These are phyloP conservation scores for Phalacrocorax brasilianus DNA, from an alignment of 2,113 vertebrate species.

Conservation along the genomic window DNA sequence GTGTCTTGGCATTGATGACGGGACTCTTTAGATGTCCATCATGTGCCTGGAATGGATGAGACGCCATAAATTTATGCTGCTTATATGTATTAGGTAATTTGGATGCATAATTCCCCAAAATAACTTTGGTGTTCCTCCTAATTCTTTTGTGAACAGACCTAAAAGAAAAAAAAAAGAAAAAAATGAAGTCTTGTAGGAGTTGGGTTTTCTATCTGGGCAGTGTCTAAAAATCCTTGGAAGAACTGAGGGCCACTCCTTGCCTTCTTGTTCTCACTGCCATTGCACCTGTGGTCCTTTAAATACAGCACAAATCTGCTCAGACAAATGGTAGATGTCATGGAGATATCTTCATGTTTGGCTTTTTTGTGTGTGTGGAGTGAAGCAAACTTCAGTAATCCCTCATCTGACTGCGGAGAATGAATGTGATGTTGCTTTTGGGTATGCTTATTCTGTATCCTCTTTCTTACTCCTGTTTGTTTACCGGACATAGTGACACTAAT, in stretches of 20 bases:
- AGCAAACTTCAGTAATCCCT: background rate
- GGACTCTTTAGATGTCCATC: background rate
- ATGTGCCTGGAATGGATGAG: background rate
- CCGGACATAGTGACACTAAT: constrained; percentile 15
- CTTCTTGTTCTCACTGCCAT: background rate
- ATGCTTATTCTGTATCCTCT: background rate
- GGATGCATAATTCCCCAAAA: background rate
- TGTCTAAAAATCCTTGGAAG: background rate
- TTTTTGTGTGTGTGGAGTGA: background rate
- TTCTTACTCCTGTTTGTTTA: background rate
- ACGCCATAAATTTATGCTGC: accelerated
- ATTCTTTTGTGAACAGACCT: background rate
- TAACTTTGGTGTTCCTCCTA: background rate
- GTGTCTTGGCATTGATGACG: background rate
- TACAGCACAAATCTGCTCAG: background rate
- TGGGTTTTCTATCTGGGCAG: background rate
- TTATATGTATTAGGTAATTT: background rate
- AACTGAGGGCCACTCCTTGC: background rate
- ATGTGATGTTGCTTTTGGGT: background rate
- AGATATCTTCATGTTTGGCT: background rate
- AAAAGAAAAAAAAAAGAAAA: background rate
- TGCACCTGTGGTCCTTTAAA: background rate
- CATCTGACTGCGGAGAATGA: background rate
- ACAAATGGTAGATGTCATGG: background rate
- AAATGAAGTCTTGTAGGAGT: background rate